These are phyloP conservation scores for Maccullochella peelii DNA, from an alignment of 2,113 vertebrate genomes.

Conservation along the genomic window DNA sequence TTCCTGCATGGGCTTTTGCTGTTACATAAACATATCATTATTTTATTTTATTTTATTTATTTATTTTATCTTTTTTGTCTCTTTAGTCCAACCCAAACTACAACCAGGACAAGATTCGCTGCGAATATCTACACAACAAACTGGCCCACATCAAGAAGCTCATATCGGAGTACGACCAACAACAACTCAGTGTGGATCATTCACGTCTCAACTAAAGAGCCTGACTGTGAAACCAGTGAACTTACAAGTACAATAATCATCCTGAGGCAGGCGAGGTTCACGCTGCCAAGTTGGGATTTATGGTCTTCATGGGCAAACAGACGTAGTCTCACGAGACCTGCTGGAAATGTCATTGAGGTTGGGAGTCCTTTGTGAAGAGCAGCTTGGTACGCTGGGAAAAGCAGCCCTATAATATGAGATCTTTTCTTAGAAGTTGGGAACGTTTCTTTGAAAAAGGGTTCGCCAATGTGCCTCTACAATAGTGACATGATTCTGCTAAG, in stretches of 20 bases:
- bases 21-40: neutral
- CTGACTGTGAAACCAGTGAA: neutral
- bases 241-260: neutral
- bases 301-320: conserved; percentile 10
- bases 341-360: conserved; percentile 7
- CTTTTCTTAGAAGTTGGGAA: neutral
- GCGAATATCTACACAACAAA: conserved; percentile 96
- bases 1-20: neutral
- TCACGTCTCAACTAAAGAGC: conserved; percentile 40
- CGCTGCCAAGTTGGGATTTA: conserved; percentile 25
- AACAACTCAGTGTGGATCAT: conserved; percentile 78
- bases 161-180: conserved; percentile 92
- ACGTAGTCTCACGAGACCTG: neutral
- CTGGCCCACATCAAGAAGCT: conserved; percentile 95
- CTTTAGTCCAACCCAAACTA: conserved; percentile 92
- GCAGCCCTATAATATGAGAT: conserved; percentile 50
- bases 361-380: conserved; percentile 9
- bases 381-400: conserved; percentile 87
- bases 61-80: neutral
- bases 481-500: neutral
- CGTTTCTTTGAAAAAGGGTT: conserved; percentile 27
- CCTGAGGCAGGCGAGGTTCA: conserved; percentile 6
- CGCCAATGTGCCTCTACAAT: conserved; percentile 6
- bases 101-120: conserved; percentile 91
- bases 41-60: too few species aligned